Base-by-base conservation (phyloP, 2,113 vertebrate species). In the Eira barbara region DNA sequence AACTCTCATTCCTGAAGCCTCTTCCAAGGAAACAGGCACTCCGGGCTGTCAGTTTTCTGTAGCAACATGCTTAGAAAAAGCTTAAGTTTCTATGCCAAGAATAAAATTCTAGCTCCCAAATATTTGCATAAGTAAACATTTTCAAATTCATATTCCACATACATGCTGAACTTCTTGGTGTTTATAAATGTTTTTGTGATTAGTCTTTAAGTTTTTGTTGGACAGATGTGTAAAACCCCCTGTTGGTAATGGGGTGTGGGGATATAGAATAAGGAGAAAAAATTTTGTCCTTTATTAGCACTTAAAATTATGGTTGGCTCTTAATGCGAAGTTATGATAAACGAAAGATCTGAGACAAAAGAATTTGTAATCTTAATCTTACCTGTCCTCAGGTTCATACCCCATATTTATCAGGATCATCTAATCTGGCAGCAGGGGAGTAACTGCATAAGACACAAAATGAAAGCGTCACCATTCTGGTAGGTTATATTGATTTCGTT, bases 51-150 rank as follows among this genome's bases (percentile, higher is more conserved):
- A 27, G 31, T 71, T 93, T 95, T 88, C 91, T 47, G 29, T 59
- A 94, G 61, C 63, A 86, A 49, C 23, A 23, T 36, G 15, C 42
- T 79, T 89, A 82, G 61, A 4, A 45, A 87, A 76, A 65, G 55
- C 27, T 76, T 83, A 47, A 47, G 31, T 85, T 92, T 89, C 18
- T 91, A 52, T 82, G 63, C 79, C 83, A 97, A 71, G 42, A 76
- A 78, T 47, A 57, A 71, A 96, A 86, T 67, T 95, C 76, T 88
- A 93, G 76, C 1, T 17, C 29, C 88, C 59, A 94, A 87, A 61
- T 88, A 93, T 95, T 93, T 97, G 92, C 95, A 92, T 96, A 95
- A 45, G 45, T 73, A 92, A 98, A 96, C 67, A 96, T 71, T 76
- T 96, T 78, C 36, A 78, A 49, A 76, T 89, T 94, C 80, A 71